These are phyloP conservation scores for Sprattus sprattus DNA, from an alignment of 2,113 vertebrate species.

Conservation along the genomic window DNA sequence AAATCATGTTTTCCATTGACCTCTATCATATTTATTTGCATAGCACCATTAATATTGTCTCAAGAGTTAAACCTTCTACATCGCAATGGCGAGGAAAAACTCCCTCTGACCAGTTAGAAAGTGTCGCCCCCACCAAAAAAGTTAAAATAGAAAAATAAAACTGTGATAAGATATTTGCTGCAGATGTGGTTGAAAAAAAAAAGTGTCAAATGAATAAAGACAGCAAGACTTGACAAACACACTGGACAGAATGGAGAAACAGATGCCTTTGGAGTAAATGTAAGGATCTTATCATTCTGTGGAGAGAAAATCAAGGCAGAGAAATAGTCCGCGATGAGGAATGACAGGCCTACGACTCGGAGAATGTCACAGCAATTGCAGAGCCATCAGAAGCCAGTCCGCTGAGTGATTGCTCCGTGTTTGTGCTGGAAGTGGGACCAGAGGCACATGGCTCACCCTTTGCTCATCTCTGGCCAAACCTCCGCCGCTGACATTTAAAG, in stretches of 20 bases:
- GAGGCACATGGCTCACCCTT: neutral
- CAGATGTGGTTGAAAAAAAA: neutral
- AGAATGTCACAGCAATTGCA: conserved; percentile 99
- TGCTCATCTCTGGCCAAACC: conserved; percentile 94
- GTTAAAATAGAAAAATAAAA: too few species aligned
- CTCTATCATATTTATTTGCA: too few species aligned
- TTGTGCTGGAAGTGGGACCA: conserved; percentile 47
- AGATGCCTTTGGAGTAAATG: neutral
- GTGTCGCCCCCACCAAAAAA: too few species aligned
- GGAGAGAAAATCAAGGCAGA: conserved; percentile 31
- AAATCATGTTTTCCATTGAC: too few species aligned
- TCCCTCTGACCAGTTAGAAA: too few species aligned
- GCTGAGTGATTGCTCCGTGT: conserved; percentile 98
- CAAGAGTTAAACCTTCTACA: too few species aligned
- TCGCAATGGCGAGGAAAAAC: too few species aligned
- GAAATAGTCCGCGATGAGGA: conserved; percentile 84
- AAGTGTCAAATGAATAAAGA: neutral
- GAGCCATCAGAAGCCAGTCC: conserved; percentile 95
- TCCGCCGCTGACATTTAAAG: conserved; percentile 99
- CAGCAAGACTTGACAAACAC: neutral
- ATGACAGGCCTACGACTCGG: conserved; percentile 90
- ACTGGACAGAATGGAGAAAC: neutral
- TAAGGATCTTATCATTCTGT: neutral
- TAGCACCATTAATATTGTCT: too few species aligned
- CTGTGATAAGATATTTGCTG: neutral